These are phyloP conservation scores for Centroberyx gerrardi DNA, from an alignment of 2,797 vertebrate genomes.

Conservation along the genomic window DNA sequence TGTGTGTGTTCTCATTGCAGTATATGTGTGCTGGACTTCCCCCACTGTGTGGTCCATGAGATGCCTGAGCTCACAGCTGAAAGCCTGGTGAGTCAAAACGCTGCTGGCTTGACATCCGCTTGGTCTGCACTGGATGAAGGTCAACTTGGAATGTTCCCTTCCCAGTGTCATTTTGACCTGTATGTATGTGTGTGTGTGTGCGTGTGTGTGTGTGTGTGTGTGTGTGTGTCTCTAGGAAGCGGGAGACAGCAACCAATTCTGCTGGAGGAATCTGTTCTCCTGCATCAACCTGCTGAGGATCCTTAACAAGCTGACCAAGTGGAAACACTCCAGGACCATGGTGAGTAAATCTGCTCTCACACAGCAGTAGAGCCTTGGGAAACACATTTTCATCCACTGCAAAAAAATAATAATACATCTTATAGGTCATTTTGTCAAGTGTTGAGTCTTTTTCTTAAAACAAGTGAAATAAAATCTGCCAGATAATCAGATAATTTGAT, in stretches of 20 bases:
- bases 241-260: conserved; percentile 95
- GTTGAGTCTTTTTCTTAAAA: too few species aligned
- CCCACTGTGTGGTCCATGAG: conserved; percentile 92
- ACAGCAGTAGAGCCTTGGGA: not conserved
- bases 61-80: conserved; percentile 96
- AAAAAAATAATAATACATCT: not conserved
- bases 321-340: conserved; percentile 99
- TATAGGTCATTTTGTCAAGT: too few species aligned
- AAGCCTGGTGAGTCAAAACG: conserved; percentile 91
- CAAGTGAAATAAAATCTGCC: too few species aligned
- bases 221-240: conserved; percentile 87
- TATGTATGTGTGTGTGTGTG: conserved; percentile 13
- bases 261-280: conserved; percentile 97
- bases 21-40: conserved; percentile 94
- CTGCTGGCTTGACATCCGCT: not conserved
- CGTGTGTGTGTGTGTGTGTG: conserved; percentile 19
- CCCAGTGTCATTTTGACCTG: not conserved
- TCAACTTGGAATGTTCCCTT: too few species aligned
- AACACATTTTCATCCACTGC: not conserved
- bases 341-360: conserved; percentile 75
- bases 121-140: not conserved
- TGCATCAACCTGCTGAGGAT: conserved; percentile 96
- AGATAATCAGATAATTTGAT: too few species aligned
- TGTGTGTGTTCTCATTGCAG: conserved; percentile 75
- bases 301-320: conserved; percentile 97